phyloP scores from a whole-genome alignment of 2,888 invertebrate species.

The Atrina japonica region DNA sequence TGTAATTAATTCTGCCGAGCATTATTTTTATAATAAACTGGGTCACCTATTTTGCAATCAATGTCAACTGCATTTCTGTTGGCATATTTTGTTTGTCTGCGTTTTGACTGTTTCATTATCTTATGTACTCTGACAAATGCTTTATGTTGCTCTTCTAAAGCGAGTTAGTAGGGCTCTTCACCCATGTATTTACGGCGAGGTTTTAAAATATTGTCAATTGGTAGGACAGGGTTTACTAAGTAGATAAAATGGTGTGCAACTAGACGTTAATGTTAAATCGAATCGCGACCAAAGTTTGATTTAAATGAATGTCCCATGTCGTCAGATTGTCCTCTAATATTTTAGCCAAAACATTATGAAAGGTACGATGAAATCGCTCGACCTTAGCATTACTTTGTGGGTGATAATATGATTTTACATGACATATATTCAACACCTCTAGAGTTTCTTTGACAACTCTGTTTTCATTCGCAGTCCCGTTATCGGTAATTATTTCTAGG shows the following conservation, averaged over 20 bases:
- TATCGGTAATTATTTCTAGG: constrained; percentile 39
- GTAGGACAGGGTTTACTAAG: constrained; percentile 45
- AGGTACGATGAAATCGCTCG: constrained; percentile 28
- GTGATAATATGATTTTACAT: constrained; percentile 29
- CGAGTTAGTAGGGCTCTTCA: constrained; percentile 42
- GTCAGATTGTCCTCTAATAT: constrained; percentile 41
- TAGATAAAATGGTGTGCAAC: constrained; percentile 40
- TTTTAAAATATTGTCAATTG: constrained; percentile 45
- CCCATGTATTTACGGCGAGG: constrained; percentile 45
- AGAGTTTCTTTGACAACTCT: constrained; percentile 26
- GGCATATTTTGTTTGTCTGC: constrained; percentile 43
- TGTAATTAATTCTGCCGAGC: neutral
- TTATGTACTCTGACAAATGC: constrained; percentile 35
- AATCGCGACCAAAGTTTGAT: no score
- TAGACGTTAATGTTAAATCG: constrained; percentile 37
- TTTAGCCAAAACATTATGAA: constrained; percentile 45
- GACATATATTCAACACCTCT: constrained; percentile 29
- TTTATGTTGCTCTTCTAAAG: constrained; percentile 47
- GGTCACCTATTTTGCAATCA: constrained; percentile 43
- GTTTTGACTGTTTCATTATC: constrained; percentile 39
- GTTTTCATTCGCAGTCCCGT: constrained; percentile 29
- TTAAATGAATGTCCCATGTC: no score
- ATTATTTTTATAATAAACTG: constrained; percentile 20
- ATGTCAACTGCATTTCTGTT: constrained; percentile 37
- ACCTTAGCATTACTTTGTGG: constrained; percentile 36